A percentile compares a stretch with the other conserved stretches of the same genome.
These are phyloP conservation scores for Deilephila elpenor DNA, from an alignment of 2,888 invertebrate species.

Conservation along the genomic window DNA sequence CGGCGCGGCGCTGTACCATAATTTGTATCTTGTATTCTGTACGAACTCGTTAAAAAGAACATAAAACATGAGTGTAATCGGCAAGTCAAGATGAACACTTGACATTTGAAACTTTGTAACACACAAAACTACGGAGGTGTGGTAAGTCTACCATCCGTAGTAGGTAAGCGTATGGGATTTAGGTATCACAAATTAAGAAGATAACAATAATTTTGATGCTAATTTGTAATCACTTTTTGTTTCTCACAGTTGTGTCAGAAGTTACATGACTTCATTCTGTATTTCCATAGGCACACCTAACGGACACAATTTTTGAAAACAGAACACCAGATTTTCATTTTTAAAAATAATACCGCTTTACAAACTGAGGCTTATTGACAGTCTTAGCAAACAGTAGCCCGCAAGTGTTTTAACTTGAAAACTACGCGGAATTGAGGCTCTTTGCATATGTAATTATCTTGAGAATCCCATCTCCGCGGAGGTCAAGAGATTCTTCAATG, in stretches of 20 bases:
- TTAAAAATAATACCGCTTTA: slow-evolving; percentile 9
- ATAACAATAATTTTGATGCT: too few relatives aligned
- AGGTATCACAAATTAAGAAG: too few relatives aligned
- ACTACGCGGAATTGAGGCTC: slow-evolving; percentile 15
- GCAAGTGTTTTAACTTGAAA: slow-evolving; percentile 19
- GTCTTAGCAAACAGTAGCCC: slow-evolving; percentile 16
- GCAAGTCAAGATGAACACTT: slow-evolving; percentile 24
- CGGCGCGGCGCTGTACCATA: slow-evolving; percentile 39
- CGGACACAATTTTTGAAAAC: neutral
- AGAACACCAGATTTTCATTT: slow-evolving; percentile 5
- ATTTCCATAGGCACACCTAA: neutral
- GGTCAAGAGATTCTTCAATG: slow-evolving; percentile 7
- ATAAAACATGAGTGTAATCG: slow-evolving; percentile 30
- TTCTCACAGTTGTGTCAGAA: too few relatives aligned
- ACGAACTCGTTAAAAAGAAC: slow-evolving; percentile 37
- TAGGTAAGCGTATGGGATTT: too few relatives aligned
- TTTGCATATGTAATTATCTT: slow-evolving; percentile 17
- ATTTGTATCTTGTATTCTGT: slow-evolving; percentile 42
- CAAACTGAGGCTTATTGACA: neutral
- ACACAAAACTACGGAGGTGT: neutral
- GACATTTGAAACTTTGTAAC: slow-evolving; percentile 26
- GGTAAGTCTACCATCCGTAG: too few relatives aligned
- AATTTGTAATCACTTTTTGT: too few relatives aligned
- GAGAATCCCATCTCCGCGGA: neutral
- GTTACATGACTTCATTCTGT: too few relatives aligned